phyloP scores from a whole-genome alignment of 1,140 invertebrate species.

The Leucophenga varia region DNA sequence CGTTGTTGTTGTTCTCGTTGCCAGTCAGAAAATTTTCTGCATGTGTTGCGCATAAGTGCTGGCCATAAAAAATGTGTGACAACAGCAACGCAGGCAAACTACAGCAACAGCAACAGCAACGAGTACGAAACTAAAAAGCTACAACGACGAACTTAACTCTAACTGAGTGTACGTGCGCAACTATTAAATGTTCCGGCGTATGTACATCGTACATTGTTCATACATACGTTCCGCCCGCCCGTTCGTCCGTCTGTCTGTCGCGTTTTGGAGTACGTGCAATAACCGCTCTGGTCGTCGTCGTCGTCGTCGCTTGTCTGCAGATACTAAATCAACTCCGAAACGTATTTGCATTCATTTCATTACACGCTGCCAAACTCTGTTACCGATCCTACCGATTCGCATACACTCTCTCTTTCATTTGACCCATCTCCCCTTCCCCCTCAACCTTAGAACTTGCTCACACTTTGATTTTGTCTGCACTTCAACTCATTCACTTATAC shows the following conservation, averaged over 20 bases:
- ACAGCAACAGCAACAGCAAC: constrained; percentile 24
- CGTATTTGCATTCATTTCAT: constrained; percentile 23
- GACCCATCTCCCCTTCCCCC: no score
- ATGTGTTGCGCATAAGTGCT: constrained; percentile 35
- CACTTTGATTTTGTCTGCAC: no score
- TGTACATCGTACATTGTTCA: no score
- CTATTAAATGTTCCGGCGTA: constrained; percentile 21
- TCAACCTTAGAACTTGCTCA: no score
- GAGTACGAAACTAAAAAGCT: no score
- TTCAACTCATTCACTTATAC: no score
- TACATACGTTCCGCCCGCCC: constrained; percentile 18
- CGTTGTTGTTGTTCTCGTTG: no score
- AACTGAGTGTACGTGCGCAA: constrained; percentile 40
- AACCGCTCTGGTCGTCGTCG: no score
- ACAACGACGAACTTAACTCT: constrained; percentile 45
- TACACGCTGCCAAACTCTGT: no score
- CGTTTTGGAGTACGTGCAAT: constrained; percentile 23
- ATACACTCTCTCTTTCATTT: no score
- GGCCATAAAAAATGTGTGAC: constrained; percentile 37
- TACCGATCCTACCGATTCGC: no score
- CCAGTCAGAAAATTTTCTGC: constrained; percentile 15
- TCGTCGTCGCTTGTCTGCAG: constrained; percentile 47
- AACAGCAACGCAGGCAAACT: constrained; percentile 33
- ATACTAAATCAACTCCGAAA: constrained; percentile 47
- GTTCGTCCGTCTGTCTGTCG: not conserved